Evolutionary conservation across 1,140 invertebrate genomes (phyloP).

Genomic region (Aphaenogaster rudis): DNA sequence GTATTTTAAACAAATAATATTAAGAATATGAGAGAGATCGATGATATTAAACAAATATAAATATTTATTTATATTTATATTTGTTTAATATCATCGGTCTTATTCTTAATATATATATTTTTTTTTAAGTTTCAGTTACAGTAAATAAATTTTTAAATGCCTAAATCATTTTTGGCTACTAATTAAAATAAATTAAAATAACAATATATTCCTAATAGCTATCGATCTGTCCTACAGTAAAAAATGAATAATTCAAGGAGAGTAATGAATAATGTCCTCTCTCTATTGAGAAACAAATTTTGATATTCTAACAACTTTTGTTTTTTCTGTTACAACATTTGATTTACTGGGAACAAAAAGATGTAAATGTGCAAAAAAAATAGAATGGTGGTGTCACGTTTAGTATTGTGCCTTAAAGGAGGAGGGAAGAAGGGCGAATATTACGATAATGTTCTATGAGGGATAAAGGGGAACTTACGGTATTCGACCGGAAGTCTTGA

Average conservation of each 20-base stretch:
- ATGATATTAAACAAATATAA: too few relatives aligned
- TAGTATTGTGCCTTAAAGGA: background rate
- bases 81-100: too few relatives aligned
- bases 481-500: conserved; percentile 14
- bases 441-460: conserved; percentile 42
- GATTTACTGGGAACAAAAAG: background rate
- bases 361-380: conserved; percentile 9
- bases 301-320: background rate
- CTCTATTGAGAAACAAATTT: background rate
- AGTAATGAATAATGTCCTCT: background rate
- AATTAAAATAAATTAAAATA: conserved; percentile 19
- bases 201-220: background rate
- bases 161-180: background rate
- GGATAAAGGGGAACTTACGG: conserved; percentile 25
- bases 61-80: too few relatives aligned
- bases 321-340: background rate
- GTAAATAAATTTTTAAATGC: conserved; percentile 5
- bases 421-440: background rate
- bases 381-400: background rate
- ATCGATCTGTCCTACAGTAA: background rate
- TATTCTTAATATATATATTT: too few relatives aligned
- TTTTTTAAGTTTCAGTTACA: background rate
- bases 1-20: too few relatives aligned
- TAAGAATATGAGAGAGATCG: too few relatives aligned
- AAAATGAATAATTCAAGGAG: background rate